Base-by-base conservation (phyloP, 2,113 vertebrate genomes). In the Raja brachyura region DNA sequence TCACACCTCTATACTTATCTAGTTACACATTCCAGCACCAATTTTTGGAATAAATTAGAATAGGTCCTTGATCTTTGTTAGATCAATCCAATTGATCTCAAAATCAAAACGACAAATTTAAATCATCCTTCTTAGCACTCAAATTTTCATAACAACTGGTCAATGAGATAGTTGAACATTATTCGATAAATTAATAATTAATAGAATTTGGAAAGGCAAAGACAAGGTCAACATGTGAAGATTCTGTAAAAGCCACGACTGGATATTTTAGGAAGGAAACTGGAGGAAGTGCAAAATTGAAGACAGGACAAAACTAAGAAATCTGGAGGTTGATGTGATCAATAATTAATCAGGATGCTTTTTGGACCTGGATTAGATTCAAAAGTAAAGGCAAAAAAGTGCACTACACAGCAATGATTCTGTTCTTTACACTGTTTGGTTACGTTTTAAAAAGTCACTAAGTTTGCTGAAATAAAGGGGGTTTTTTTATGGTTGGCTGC, bases 281-380 rank as follows among this genome's bases (percentile, higher is more conserved):
- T 88, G 66, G 22, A 48, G 66, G 68, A 92, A 73, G 18, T 92
- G 68, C 54, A 73, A n/a, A 63, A 88, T 63, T 61, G 14, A 25
- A 74, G 33, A 92, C 33, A 92, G 20, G 10, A 73, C 39, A 74
- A 92, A 54, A 85, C 33, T 31, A 73, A 48, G 90, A 70, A 73
- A 92, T 18, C 68, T 48, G 20, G 20, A 73, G 68, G 66, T 74
- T 92, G 90, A 92, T 54, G 33, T 28, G 22, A 92, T 92, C 68
- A 92, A 92, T 92, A 92, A 92, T 92, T 92, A 92, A 74, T 92
- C 90, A 70, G 18, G 63, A 92, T 92, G 90, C 90, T 92, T 74
- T 92, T 54, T 73, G 90, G 66, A 73, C 68, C 39, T 92, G 90
- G 90, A 92, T 1, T 25, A 39, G 33, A 73, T 92, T 92, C 66